Percentiles rank a stretch among this genome's conserved stretches.
Evolutionary conservation across 2,888 invertebrate species (phyloP).

Genomic region (Terebella lapidaria): DNA sequence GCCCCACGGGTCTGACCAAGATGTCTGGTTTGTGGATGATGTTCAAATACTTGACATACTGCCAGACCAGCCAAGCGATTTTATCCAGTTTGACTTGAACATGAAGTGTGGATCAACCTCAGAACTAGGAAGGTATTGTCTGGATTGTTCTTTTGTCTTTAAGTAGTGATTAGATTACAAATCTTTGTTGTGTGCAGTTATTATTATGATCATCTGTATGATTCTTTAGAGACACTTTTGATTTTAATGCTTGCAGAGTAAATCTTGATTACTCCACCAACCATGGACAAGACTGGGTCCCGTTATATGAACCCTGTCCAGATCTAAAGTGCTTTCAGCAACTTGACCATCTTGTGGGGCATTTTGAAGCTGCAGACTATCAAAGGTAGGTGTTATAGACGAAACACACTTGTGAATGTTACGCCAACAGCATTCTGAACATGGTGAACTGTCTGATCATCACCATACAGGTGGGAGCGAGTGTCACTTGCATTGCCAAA

Average conservation of each 20-base stretch:
- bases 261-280: conserved; percentile 47
- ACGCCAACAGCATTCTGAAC: too few species aligned
- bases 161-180: neutral
- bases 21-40: conserved; percentile 49
- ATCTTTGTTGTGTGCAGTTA: neutral
- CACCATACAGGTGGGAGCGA: conserved; percentile 52
- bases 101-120: conserved; percentile 11
- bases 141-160: neutral
- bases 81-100: conserved; percentile 19
- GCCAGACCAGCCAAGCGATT: conserved; percentile 2
- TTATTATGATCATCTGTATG: neutral
- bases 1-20: conserved; percentile 34
- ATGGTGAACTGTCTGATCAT: too few species aligned
- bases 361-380: too few species aligned
- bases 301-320: conserved; percentile 30
- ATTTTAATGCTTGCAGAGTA: conserved; percentile 29
- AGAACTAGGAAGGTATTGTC: conserved; percentile 2
- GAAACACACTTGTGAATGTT: too few species aligned
- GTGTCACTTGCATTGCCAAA: conserved; percentile 50
- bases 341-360: too few species aligned
- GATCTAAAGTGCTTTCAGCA: neutral
- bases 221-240: neutral
- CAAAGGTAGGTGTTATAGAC: too few species aligned
- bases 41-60: conserved; percentile 28
- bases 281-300: conserved; percentile 44